phyloP scores from a whole-genome alignment of 2,113 vertebrate genomes.

The Mesitornis unicolor region DNA sequence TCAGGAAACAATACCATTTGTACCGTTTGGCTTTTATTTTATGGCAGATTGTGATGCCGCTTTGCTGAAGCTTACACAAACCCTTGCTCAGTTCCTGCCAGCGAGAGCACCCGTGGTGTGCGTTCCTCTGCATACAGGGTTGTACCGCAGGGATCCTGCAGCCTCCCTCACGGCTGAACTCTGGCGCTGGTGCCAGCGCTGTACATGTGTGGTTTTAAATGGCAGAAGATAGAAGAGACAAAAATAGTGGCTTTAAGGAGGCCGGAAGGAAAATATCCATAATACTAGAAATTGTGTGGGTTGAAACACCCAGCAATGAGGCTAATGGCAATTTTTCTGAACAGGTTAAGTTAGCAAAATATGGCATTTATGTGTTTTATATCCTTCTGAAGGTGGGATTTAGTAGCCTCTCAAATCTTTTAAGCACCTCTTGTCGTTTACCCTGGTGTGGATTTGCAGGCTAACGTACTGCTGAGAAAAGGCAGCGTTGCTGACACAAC shows the following conservation, averaged over 20 bases:
- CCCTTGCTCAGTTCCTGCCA: not conserved
- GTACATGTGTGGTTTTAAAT: not conserved
- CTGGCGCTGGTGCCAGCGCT: not conserved
- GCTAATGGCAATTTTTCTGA: not conserved
- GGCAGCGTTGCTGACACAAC: not conserved
- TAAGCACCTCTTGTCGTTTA: slow-evolving; percentile 9
- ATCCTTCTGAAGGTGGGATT: slow-evolving; percentile 14
- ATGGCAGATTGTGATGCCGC: not conserved
- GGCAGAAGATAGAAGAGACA: not conserved
- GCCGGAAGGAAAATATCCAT: not conserved
- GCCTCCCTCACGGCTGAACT: not conserved
- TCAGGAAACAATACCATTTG: not conserved
- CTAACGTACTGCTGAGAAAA: not conserved
- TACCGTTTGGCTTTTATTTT: not conserved
- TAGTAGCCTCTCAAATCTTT: slow-evolving; percentile 36
- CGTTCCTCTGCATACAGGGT: not conserved
- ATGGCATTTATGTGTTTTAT: not conserved
- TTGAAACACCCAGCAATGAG: not conserved
- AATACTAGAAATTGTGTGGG: not conserved
- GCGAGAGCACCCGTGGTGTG: not conserved
- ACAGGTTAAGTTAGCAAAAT: not conserved
- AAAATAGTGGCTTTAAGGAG: not conserved
- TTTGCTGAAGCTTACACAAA: not conserved
- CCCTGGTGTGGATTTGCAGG: not conserved
- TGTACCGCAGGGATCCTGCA: too few species aligned